Evolutionary conservation across 1,140 invertebrate genomes (phyloP), one percentile per base, ranked within the genome.

Genomic region (Drosophila burlai): DNA sequence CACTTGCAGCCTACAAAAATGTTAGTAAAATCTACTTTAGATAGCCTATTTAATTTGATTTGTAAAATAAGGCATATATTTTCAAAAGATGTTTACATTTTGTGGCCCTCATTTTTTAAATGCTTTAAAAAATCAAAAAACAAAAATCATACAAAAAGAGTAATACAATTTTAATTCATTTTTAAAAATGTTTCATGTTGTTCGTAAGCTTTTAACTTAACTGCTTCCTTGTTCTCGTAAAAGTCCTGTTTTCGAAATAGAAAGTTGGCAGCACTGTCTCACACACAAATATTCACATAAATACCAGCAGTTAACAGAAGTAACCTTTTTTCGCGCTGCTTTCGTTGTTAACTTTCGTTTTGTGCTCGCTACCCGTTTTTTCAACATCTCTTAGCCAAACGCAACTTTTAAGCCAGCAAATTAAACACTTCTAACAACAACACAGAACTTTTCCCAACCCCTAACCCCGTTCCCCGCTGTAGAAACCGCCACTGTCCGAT

Each of bases 351-450:
- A 67, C 50, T 78, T 55, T 83, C 57, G 31, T 72, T 59, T 81
- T 58, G 45, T 52, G 75, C 72, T 65, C 65, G 40, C 42, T 43
- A 52, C 52, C 47, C 50, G 49, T 68, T 75, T 57, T 65, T 64
- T 66, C 60, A 61, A 67, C 61, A 54, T 76, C 80, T 77, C 73
- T 81, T 75, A 69, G 68, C 64, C 82, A 78, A 81, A 85, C 74
- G 69, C 81, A 87, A 87, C 84, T 87, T 87, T 87, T 87, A 87
- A 87, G 84, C 84, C 81, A 89, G 84, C 77, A 87, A 87, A 87
- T 87, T 87, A 90, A 87, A 87, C 84, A 87, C 85, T 87, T 79
- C 71, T 64, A 84, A 78, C 69, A 87, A 80, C 83, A 89, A 87
- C 83, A 86, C 64, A 66, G 59, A 87, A 86, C 69, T 85, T 83